Conservation (phyloP, 2,888 invertebrate species). For the Agrochola litura region DNA sequence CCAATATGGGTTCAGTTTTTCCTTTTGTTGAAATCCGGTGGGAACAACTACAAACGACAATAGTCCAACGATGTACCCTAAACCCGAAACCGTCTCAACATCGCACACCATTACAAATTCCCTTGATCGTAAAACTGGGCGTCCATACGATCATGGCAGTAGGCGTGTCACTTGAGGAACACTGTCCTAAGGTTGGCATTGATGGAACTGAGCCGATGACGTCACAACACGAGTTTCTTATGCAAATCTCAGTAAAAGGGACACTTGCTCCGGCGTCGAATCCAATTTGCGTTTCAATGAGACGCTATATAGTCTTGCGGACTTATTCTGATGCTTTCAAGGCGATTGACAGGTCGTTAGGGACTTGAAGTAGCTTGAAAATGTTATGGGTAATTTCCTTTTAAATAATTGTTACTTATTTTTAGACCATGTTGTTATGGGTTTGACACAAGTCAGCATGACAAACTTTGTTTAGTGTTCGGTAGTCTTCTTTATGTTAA, state of each 20-base stretch:
- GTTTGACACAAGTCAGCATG: background rate
- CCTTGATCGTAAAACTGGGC: conserved; percentile 10
- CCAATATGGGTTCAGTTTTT: too few relatives aligned
- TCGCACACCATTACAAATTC: conserved; percentile 18
- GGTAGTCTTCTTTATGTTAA: background rate
- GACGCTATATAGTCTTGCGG: conserved; percentile 61
- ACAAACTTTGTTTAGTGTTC: background rate
- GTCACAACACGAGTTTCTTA: conserved; percentile 68
- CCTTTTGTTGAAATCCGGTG: too few relatives aligned
- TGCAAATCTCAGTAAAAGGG: conserved; percentile 71
- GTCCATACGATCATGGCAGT: conserved; percentile 12
- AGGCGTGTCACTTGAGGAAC: conserved; percentile 55
- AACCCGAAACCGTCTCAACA: background rate
- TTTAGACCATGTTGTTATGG: background rate
- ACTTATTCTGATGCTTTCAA: conserved; percentile 65
- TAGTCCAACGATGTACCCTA: background rate
- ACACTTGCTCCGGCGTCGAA: conserved; percentile 68
- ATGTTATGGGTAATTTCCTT: conserved; percentile 7
- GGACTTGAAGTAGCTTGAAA: conserved; percentile 28
- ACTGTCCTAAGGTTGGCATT: conserved; percentile 52
- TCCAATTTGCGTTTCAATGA: conserved; percentile 77
- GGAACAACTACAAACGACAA: too few relatives aligned
- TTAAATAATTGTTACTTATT: background rate
- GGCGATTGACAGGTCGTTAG: conserved; percentile 47
- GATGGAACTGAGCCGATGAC: conserved; percentile 64